Percentiles rank a stretch among this genome's conserved stretches.
phyloP scores from a whole-genome alignment of 2,113 vertebrate species.

The Accipiter virgatus region DNA sequence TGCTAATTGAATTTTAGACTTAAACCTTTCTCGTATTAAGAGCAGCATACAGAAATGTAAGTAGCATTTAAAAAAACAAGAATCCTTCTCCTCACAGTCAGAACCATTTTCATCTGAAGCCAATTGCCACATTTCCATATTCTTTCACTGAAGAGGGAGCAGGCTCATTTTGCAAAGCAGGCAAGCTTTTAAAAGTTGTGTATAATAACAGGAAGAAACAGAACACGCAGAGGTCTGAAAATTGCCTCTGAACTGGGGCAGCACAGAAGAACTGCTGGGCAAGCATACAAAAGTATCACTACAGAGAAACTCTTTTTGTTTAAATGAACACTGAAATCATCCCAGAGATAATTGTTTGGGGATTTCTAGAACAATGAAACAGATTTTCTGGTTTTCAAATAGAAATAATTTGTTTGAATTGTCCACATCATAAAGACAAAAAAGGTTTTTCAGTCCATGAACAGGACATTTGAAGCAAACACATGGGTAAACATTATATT shows the following conservation, averaged over 20 bases:
- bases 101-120: neutral
- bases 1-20: neutral
- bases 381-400: neutral
- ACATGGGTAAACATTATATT: neutral
- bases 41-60: neutral
- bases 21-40: neutral
- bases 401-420: conserved; percentile 4
- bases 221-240: neutral
- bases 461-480: neutral
- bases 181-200: neutral
- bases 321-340: neutral
- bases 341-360: neutral
- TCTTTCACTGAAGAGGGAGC: neutral
- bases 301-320: neutral
- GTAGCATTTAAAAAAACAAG: neutral
- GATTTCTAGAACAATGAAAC: conserved; percentile 23
- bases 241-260: neutral
- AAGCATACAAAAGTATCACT: neutral
- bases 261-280: neutral
- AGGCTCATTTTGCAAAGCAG: neutral
- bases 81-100: neutral
- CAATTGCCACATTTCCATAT: neutral
- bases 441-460: neutral
- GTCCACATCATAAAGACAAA: neutral
- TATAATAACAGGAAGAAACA: neutral